phyloP scores from a whole-genome alignment of 2,888 invertebrate species.

The Stenodera caucasica region DNA sequence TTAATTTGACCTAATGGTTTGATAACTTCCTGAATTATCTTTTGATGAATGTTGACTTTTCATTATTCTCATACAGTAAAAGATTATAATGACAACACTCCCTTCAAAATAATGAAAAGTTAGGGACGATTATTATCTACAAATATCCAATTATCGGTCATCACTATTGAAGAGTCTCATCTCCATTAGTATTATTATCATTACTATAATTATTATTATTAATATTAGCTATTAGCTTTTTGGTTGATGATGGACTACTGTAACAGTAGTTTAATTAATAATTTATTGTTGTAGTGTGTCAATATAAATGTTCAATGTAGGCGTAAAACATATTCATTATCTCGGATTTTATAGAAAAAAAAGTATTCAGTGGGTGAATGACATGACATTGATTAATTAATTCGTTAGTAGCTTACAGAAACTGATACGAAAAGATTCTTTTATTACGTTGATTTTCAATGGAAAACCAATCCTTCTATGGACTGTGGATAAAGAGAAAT shows the following conservation, averaged over 20 bases:
- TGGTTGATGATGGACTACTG: conserved; percentile 17
- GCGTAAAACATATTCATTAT: conserved; percentile 41
- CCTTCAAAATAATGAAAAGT: conserved; percentile 18
- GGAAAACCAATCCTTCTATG: not conserved
- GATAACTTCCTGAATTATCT: conserved; percentile 23
- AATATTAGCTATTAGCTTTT: conserved; percentile 21
- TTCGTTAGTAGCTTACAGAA: conserved; percentile 13
- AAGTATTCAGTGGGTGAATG: conserved; percentile 37
- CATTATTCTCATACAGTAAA: conserved; percentile 14
- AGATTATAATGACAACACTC: conserved; percentile 23
- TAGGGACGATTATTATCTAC: conserved; percentile 14
- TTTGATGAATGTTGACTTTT: conserved; percentile 12
- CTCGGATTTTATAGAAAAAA: conserved; percentile 34
- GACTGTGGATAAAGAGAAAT: not conserved
- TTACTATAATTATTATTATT: too few relatives aligned
- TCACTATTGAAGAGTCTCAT: conserved; percentile 6
- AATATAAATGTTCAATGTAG: conserved; percentile 26
- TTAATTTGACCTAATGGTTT: conserved; percentile 21
- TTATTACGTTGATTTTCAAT: not conserved
- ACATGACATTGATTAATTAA: conserved; percentile 40
- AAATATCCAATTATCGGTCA: conserved; percentile 15
- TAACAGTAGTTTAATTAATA: not conserved
- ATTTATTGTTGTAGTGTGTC: conserved; percentile 19
- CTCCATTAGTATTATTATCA: too few relatives aligned
- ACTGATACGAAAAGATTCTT: not conserved